Evolutionary conservation across 2,888 invertebrate genomes (phyloP).

Genomic region (Anoncus sp.): DNA sequence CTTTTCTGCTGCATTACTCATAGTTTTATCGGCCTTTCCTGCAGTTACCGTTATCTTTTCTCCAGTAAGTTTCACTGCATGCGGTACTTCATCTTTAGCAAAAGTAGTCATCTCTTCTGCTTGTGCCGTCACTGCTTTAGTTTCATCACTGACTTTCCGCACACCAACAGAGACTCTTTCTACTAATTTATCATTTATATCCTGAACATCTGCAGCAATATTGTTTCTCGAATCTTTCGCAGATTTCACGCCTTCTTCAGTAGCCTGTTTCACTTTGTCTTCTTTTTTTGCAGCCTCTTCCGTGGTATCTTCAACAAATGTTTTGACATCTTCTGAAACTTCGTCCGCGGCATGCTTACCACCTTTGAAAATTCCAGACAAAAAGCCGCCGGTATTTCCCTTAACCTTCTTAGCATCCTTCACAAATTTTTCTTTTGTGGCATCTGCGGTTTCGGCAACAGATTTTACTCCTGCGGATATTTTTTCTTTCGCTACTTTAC

Average conservation of each 20-base stretch:
- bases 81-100: constrained; percentile 70
- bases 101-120: constrained; percentile 76
- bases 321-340: constrained; percentile 63
- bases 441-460: constrained; percentile 25
- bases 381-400: constrained; percentile 64
- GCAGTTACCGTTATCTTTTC: constrained; percentile 36
- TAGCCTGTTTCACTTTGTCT: constrained; percentile 39
- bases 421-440: constrained; percentile 33
- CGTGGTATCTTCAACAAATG: constrained; percentile 59
- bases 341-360: constrained; percentile 74
- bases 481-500: constrained; percentile 52
- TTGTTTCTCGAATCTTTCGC: constrained; percentile 47
- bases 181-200: constrained; percentile 60
- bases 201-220: constrained; percentile 30
- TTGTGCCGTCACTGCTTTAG: background rate
- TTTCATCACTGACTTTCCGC: constrained; percentile 13
- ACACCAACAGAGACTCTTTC: constrained; percentile 38
- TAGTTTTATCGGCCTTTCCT: constrained; percentile 31
- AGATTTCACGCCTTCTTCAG: constrained; percentile 39
- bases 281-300: constrained; percentile 60
- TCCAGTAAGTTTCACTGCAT: constrained; percentile 70
- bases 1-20: constrained; percentile 33
- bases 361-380: constrained; percentile 74
- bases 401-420: constrained; percentile 65
- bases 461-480: constrained; percentile 35